A percentile compares a stretch with the other conserved stretches of the same genome.
Evolutionary conservation across 2,113 vertebrate genomes (phyloP).

Genomic region (Petroica traversi): DNA sequence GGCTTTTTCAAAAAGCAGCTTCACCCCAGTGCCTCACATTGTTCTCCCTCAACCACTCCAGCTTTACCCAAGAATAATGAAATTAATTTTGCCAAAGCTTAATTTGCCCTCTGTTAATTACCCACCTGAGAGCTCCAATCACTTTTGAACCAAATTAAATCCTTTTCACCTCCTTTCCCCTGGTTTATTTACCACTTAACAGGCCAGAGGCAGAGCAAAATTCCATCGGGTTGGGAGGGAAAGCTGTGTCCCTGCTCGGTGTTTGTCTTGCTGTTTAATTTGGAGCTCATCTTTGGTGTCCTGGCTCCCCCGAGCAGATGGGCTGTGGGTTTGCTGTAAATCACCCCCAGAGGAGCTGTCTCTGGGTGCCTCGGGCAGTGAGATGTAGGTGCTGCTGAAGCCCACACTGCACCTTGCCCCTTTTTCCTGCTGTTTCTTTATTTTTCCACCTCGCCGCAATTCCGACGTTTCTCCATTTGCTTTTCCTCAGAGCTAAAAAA

Average conservation of each 20-base stretch:
- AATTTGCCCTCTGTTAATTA: neutral
- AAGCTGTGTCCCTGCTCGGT: neutral
- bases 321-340: slow-evolving; percentile 51
- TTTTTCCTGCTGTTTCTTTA: neutral
- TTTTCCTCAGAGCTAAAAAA: neutral
- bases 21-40: fast-evolving
- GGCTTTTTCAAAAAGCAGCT: neutral
- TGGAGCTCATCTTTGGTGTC: slow-evolving; percentile 14
- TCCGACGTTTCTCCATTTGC: fast-evolving
- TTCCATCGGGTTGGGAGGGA: neutral
- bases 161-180: neutral
- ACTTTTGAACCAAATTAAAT: neutral
- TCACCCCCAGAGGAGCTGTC: slow-evolving; percentile 30
- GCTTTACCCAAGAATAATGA: neutral
- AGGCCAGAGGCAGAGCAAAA: neutral
- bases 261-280: slow-evolving; percentile 29
- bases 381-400: neutral
- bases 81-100: neutral
- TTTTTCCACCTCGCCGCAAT: neutral
- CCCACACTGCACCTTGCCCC: neutral
- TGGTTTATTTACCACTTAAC: neutral
- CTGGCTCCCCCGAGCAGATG: slow-evolving; percentile 48
- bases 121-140: neutral
- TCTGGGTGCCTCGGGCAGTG: neutral
- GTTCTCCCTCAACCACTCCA: neutral